Conservation (phyloP, 1,140 invertebrate species). For the Amyelois transitella region DNA sequence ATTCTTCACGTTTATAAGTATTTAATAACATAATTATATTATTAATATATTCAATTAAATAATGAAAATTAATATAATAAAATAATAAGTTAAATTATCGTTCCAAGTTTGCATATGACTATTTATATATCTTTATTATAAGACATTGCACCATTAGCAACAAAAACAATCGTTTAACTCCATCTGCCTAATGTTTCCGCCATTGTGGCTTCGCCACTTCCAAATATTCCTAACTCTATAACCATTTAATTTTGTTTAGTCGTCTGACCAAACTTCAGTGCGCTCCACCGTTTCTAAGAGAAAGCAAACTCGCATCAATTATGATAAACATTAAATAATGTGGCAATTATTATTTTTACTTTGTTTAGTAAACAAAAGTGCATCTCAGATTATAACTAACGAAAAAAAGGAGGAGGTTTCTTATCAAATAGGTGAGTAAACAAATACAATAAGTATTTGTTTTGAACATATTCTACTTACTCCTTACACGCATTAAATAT, state of each 20-base stretch:
- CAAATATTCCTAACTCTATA: slow-evolving; percentile 14
- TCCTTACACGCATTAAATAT: no score
- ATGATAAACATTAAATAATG: slow-evolving; percentile 6
- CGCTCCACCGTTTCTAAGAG: not conserved
- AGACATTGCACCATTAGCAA: no score
- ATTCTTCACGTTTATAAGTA: no score
- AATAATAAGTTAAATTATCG: no score
- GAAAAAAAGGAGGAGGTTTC: slow-evolving; percentile 23
- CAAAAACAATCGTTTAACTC: not conserved
- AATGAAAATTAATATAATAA: no score
- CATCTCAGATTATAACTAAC: slow-evolving; percentile 25
- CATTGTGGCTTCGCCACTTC: slow-evolving; percentile 1
- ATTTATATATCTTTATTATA: no score
- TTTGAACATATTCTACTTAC: no score
- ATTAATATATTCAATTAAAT: no score
- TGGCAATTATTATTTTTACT: slow-evolving; percentile 20
- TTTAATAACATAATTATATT: no score
- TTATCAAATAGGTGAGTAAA: slow-evolving; percentile 45
- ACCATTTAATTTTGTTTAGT: slow-evolving; percentile 24
- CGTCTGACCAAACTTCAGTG: slow-evolving; percentile 17
- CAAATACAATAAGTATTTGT: not conserved
- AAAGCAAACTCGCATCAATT: not conserved
- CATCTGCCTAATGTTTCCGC: not conserved
- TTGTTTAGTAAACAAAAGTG: slow-evolving; percentile 15
- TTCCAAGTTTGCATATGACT: no score